Conservation (phyloP, 2,113 vertebrate species). For the Menura novaehollandiae region DNA sequence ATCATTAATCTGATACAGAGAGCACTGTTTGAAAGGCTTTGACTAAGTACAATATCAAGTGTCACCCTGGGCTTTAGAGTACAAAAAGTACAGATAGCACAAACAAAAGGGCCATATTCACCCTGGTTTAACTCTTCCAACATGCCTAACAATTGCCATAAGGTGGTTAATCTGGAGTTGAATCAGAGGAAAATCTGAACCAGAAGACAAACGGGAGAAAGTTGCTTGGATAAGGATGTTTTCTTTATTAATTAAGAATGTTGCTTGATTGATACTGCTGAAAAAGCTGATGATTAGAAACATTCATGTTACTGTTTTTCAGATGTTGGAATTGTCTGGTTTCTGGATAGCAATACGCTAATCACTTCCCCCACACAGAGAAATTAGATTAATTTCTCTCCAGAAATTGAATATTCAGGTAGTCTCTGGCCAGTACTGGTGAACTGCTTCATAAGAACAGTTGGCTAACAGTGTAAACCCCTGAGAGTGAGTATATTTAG, state of each 20-base stretch:
- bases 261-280: background rate
- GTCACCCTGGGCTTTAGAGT: conserved; percentile 29
- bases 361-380: background rate
- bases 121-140: conserved; percentile 15
- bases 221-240: background rate
- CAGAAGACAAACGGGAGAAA: background rate
- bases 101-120: conserved; percentile 34
- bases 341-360: background rate
- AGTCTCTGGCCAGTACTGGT: background rate
- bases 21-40: conserved; percentile 48
- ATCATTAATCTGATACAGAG: conserved; percentile 63
- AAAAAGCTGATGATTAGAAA: background rate
- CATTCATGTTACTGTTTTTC: background rate
- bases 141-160: background rate
- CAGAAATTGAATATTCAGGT: background rate
- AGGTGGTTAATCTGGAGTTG: background rate
- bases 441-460: background rate
- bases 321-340: background rate
- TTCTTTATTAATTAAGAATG: background rate
- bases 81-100: conserved; percentile 53
- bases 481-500: background rate
- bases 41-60: conserved; percentile 48
- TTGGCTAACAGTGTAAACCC: background rate
- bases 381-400: background rate
- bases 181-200: background rate